A percentile compares a stretch with the other conserved stretches of the same genome.
Evolutionary conservation across 2,797 vertebrate genomes (phyloP).

Genomic region (Myotis daubentonii): DNA sequence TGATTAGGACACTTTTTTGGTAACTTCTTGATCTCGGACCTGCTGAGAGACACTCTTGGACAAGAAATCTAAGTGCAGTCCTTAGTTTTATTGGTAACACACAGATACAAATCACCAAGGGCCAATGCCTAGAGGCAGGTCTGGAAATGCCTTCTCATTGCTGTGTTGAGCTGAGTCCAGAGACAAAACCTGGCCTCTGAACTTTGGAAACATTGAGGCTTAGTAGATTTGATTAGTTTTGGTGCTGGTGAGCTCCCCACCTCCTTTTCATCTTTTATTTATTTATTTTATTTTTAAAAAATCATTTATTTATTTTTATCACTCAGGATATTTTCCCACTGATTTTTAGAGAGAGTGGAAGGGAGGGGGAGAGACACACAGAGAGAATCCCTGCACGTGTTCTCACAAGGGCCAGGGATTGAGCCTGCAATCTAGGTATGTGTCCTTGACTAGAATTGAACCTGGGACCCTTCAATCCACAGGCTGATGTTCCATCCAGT

Average conservation of each 20-base stretch:
- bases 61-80: not conserved
- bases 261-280: constrained; percentile 25
- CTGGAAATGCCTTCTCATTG: constrained; percentile 47
- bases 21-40: not conserved
- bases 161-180: constrained; percentile 21
- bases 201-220: constrained; percentile 38
- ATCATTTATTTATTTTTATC: too few species aligned
- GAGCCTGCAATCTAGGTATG: too few species aligned
- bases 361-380: too few species aligned
- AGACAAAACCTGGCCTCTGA: not conserved
- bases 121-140: not conserved
- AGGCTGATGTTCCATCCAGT: too few species aligned
- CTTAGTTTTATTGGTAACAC: not conserved
- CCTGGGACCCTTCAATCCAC: too few species aligned
- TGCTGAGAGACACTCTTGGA: not conserved
- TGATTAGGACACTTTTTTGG: not conserved
- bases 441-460: too few species aligned
- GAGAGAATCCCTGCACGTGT: too few species aligned
- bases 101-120: not conserved
- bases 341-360: too few species aligned
- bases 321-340: too few species aligned
- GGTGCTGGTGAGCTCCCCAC: not conserved
- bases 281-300: too few species aligned
- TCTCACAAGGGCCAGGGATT: too few species aligned
- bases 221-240: constrained; percentile 37